These are phyloP conservation scores for Coecobrya sp. DNA, from an alignment of 2,888 invertebrate species.

Conservation along the genomic window DNA sequence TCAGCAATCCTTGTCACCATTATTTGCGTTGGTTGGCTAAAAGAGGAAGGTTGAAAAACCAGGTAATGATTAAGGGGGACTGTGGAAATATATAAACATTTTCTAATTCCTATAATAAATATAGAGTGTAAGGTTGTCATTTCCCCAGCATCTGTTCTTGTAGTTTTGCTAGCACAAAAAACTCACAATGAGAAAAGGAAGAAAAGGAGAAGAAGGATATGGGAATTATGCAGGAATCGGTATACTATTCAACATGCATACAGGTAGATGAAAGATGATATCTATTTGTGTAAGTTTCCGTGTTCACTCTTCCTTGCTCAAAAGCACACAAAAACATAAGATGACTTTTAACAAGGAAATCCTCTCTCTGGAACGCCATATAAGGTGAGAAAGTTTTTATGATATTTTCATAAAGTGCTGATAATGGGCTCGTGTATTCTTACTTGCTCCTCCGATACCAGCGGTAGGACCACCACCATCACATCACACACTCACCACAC, in stretches of 20 bases:
- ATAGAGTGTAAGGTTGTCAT: not conserved
- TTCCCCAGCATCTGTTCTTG: not conserved
- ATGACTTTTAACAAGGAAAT: constrained; percentile 58
- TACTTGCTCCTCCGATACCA: constrained; percentile 29
- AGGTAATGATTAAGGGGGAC: constrained; percentile 43
- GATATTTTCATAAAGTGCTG: constrained; percentile 67
- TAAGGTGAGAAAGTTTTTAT: constrained; percentile 69
- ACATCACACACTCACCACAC: constrained; percentile 28
- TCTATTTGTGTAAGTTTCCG: constrained; percentile 34
- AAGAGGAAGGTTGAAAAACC: not conserved
- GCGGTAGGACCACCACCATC: constrained; percentile 22
- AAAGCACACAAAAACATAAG: constrained; percentile 22
- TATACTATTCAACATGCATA: not conserved
- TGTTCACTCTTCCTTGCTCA: not conserved
- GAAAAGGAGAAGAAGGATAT: not conserved
- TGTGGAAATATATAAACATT: constrained; percentile 11
- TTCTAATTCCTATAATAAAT: not conserved
- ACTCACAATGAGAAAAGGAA: not conserved
- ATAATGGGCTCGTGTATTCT: constrained; percentile 58
- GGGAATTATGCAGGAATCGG: not conserved
- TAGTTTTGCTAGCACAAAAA: not conserved
- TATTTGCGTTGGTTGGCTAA: constrained; percentile 6
- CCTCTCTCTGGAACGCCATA: constrained; percentile 34
- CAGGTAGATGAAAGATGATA: constrained; percentile 42
- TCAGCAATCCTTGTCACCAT: constrained; percentile 13